Evolutionary conservation across 2,888 invertebrate genomes (phyloP).

Genomic region (Lycaena phlaeas): DNA sequence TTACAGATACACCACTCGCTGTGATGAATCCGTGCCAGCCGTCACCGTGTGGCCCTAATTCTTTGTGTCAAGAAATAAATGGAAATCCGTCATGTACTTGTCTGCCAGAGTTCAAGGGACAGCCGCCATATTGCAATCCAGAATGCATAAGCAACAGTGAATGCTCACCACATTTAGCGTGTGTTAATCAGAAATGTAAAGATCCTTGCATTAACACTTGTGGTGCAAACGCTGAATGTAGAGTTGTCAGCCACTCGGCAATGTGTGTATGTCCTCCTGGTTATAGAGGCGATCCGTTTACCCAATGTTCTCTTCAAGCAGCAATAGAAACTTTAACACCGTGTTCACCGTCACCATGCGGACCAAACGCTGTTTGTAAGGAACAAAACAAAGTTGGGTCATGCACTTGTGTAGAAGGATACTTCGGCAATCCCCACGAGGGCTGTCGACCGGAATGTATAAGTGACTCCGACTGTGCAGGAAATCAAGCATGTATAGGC

Average conservation of each 20-base stretch:
- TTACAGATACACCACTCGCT: conserved; percentile 38
- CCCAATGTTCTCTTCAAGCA: conserved; percentile 64
- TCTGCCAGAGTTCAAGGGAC: conserved; percentile 77
- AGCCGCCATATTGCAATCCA: conserved; percentile 84
- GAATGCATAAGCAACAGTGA: conserved; percentile 87
- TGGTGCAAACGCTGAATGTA: conserved; percentile 80
- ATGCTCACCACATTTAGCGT: conserved; percentile 79
- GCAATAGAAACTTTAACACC: conserved; percentile 71
- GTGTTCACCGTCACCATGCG: conserved; percentile 81
- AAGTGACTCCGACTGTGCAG: conserved; percentile 79
- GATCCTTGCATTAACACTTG: conserved; percentile 83
- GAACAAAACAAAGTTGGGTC: conserved; percentile 80
- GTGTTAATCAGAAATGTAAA: conserved; percentile 81
- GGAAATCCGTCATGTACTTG: conserved; percentile 84
- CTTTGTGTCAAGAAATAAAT: conserved; percentile 79
- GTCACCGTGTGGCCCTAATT: conserved; percentile 85
- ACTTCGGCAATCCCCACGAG: conserved; percentile 84
- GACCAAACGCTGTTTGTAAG: conserved; percentile 79
- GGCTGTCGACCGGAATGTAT: conserved; percentile 84
- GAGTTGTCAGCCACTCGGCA: conserved; percentile 83
- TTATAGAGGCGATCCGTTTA: conserved; percentile 77
- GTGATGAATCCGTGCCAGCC: conserved; percentile 79
- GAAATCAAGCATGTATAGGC: conserved; percentile 80
- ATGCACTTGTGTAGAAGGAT: conserved; percentile 78
- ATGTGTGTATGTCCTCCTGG: conserved; percentile 81